These are phyloP conservation scores for Hirtodrosophila confusa DNA, from an alignment of 2,888 invertebrate genomes.

Conservation along the genomic window DNA sequence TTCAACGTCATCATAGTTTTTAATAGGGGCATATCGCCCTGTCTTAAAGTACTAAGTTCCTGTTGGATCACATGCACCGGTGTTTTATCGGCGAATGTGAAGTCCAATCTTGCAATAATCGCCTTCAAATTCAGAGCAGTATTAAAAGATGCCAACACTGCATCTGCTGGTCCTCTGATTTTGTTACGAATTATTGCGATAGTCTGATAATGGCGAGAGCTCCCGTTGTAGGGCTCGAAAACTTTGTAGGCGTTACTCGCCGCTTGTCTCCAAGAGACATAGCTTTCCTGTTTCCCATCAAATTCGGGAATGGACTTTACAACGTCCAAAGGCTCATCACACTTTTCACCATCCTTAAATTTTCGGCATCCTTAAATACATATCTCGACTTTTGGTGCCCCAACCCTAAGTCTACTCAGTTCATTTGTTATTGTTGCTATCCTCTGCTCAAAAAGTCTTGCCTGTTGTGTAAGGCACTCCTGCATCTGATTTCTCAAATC, in stretches of 20 bases:
- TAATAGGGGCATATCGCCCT: neutral
- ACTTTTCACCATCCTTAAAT: neutral
- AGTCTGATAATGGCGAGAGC: conserved; percentile 15
- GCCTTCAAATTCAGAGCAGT: neutral
- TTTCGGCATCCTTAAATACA: conserved; percentile 1
- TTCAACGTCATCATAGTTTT: conserved; percentile 10
- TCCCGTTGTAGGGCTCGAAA: conserved; percentile 8
- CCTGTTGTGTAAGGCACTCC: conserved; percentile 1
- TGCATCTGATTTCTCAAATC: neutral
- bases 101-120: conserved; percentile 2
- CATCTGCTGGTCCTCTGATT: conserved; percentile 6
- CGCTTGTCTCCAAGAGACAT: conserved; percentile 19
- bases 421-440: conserved; percentile 3
- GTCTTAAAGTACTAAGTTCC: conserved; percentile 4
- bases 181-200: conserved; percentile 12
- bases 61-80: conserved; percentile 18
- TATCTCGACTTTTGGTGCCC: neutral
- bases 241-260: conserved; percentile 9
- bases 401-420: conserved; percentile 1
- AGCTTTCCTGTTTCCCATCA: conserved; percentile 13
- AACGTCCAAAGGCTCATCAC: conserved; percentile 3
- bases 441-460: neutral
- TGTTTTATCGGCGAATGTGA: conserved; percentile 1
- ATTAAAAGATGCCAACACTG: neutral
- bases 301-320: conserved; percentile 11